Evolutionary conservation across 2,113 vertebrate species (phyloP), one percentile per base, ranked within the genome.

Genomic region (Trematomus loennbergii): DNA sequence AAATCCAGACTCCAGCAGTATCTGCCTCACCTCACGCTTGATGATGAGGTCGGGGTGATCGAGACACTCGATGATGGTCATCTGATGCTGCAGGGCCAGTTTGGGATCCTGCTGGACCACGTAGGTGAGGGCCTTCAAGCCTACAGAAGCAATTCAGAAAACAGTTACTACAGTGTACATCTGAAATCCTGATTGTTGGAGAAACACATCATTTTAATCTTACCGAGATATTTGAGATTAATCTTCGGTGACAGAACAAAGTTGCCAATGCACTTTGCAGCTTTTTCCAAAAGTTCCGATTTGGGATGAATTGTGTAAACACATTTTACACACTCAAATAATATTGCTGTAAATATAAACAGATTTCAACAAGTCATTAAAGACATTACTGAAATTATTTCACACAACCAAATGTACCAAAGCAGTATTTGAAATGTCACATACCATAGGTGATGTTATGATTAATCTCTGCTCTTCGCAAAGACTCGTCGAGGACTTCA

Each of bases 41-140:
- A 99, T 97, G 93, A 98, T 97, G 70, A 96, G 95, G 92, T 98
- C 98, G 5, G 96, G 90, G 80, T 99, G 98, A 85, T 99, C 97
- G 25, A 99, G 94, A 92, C 98, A 99, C 88, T 99, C 97, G 75
- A 99, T 99, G 89, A 99, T 98, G 87, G 98, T 99, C 96, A 98
- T 97, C 89, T 99, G 98, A 90, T 99, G 98, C 79, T 99, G 98
- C 78, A 99, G 94, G 57, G 97, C 98, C 78, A 99, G 94, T 84
- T 94, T 97, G 13, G 97, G 96, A 91, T 99, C 97, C 88, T 98
- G 97, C 88, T 98, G 98, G 72, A 99, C 93, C 69, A 99, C 97
- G 22, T 96, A 98, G 2, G 98, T 98, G 75, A 99, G 95, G 69
- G 97, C 98, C 91, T 98, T 99, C 85, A 99, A 93, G 66, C 98